Base-by-base conservation (phyloP, 2,888 invertebrate species). In the Drosophila paranaensis region DNA sequence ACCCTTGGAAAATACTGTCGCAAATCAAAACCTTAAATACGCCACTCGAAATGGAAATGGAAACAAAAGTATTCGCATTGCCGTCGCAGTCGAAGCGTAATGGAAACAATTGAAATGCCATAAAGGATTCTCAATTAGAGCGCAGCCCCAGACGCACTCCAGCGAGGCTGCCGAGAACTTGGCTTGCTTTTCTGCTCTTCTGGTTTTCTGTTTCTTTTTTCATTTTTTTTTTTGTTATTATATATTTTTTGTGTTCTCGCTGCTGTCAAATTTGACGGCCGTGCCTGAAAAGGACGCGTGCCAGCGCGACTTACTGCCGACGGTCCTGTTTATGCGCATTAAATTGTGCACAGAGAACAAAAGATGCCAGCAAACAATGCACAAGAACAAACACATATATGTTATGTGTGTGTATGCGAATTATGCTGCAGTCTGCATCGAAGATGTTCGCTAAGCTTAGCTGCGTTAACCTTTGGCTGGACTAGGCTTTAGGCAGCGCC, bases 221-320 rank as follows among this genome's bases (percentile, higher is more conserved):
- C 33, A 37, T 16, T 20, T 16, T 20, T 30, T 42, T 25, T 45
- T 51, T 48, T 40, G 11, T 51, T 58, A 30, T 48, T 50, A 33
- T 50, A 33, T 56, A 42, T 39, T 45, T 57, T 11, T 54, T 6
- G 6, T 33, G 2, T 64, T 71, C 61, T 62, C 58, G 67, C 62
- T 65, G 84, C 88, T 91, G 91, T 91, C 91, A 91, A 91, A 90
- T 82, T 91, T 91, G 91, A 91, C 85, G 91, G 86, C 88, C 90
- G 82, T 81, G 87, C 74, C 72, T 71, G 83, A 82, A 74, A 57
- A 82, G 79, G 86, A 87, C 87, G 89, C 87, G 87, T 87, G 87
- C 77, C 89, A 81, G 63, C 48, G 25, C 16, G 40, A 43, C 54
- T 50, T 50, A 51, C 60, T 62, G 68, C 68, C 65, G 62, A 60